A percentile compares a stretch with the other conserved stretches of the same genome.
phyloP scores from a whole-genome alignment of 1,140 invertebrate genomes.

The Drosophila equinoxialis region DNA sequence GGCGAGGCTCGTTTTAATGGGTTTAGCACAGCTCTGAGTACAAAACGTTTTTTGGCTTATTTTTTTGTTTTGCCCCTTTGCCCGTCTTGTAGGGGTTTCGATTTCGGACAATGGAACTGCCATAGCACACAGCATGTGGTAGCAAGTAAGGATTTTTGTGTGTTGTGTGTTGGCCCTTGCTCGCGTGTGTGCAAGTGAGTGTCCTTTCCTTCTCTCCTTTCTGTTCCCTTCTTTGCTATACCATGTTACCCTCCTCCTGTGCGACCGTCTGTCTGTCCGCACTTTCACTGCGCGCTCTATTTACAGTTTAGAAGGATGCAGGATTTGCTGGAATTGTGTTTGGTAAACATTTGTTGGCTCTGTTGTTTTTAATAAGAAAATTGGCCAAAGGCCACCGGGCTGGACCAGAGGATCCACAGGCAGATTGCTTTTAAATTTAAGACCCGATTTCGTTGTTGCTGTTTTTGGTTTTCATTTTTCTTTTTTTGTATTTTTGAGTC shows the following conservation, averaged over 20 bases:
- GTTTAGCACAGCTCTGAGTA: constrained; percentile 43
- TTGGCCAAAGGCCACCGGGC: constrained; percentile 72
- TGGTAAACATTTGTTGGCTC: constrained; percentile 79
- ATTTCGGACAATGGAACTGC: constrained; percentile 43
- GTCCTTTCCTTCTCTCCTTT: constrained; percentile 41
- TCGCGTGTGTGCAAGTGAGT: constrained; percentile 25
- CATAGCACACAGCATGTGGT: constrained; percentile 68
- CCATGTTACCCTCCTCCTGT: neutral
- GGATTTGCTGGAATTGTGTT: constrained; percentile 78
- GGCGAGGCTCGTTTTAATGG: constrained; percentile 71
- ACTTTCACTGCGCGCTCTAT: constrained; percentile 77
- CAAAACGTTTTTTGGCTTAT: constrained; percentile 19
- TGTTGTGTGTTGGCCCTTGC: neutral
- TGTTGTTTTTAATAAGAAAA: constrained; percentile 81
- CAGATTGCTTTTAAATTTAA: constrained; percentile 80
- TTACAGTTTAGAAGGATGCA: constrained; percentile 68
- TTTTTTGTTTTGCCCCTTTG: constrained; percentile 14
- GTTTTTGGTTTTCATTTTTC: neutral
- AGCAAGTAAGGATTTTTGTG: constrained; percentile 40
- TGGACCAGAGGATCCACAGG: constrained; percentile 26
- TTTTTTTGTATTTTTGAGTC: constrained; percentile 32
- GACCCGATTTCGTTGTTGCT: constrained; percentile 37
- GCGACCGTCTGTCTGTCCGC: constrained; percentile 45
- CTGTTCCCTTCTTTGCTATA: too few species aligned
- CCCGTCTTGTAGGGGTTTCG: constrained; percentile 41